Percentiles rank a stretch among this genome's conserved stretches.
These are phyloP conservation scores for Thera britannica DNA, from an alignment of 2,888 invertebrate genomes.

Conservation along the genomic window DNA sequence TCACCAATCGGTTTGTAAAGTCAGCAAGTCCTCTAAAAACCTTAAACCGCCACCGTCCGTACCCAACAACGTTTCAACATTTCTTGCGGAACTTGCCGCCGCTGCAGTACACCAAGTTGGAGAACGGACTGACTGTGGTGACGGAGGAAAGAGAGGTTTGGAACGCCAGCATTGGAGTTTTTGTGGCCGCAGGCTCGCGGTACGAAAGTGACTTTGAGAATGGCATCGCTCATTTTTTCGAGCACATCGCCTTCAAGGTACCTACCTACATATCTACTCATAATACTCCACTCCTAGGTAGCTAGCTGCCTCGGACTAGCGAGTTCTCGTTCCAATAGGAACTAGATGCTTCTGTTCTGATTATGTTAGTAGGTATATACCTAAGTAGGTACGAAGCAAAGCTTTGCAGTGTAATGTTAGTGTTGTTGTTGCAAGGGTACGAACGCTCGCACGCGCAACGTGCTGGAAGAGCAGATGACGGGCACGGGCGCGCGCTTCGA, in stretches of 20 bases:
- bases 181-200: slow-evolving; percentile 66
- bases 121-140: slow-evolving; percentile 95
- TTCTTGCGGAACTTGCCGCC: slow-evolving; percentile 89
- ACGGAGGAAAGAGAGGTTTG: slow-evolving; percentile 95
- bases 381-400: too few species aligned
- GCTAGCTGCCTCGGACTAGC: too few species aligned
- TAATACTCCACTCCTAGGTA: too few species aligned
- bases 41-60: slow-evolving; percentile 74
- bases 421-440: slow-evolving; percentile 9
- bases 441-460: slow-evolving; percentile 88
- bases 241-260: slow-evolving; percentile 68
- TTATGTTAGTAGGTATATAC: too few species aligned
- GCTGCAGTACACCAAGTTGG: slow-evolving; percentile 90
- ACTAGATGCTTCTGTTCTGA: too few species aligned
- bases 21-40: slow-evolving; percentile 5
- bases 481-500: slow-evolving; percentile 97
- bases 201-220: slow-evolving; percentile 63
- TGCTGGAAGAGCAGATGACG: slow-evolving; percentile 95
- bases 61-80: slow-evolving; percentile 73
- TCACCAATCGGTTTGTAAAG: slow-evolving; percentile 4
- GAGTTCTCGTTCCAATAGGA: too few species aligned
- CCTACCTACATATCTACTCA: background rate
- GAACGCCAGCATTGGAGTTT: slow-evolving; percentile 62
- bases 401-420: background rate
- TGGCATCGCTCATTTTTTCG: slow-evolving; percentile 72